Evolutionary conservation across 2,888 invertebrate genomes (phyloP).

Genomic region (Parapristionchus giblindavisi): DNA sequence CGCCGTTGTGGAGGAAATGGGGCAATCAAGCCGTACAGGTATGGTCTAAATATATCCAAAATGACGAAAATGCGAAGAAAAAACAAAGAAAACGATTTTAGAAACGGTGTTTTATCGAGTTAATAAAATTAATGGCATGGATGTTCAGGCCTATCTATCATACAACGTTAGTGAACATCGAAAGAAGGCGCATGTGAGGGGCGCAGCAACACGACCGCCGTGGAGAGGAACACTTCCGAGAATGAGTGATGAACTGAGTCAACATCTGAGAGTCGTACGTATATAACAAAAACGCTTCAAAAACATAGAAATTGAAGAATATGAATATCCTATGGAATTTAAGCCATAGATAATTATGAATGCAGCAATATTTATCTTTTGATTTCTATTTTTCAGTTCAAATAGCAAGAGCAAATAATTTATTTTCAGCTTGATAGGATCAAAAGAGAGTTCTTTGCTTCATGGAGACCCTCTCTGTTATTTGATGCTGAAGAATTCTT

Average conservation of each 20-base stretch:
- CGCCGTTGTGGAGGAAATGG: slow-evolving; percentile 28
- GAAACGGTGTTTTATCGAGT: too few species aligned
- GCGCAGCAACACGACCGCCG: slow-evolving; percentile 33
- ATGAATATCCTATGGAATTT: too few species aligned
- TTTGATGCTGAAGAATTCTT: slow-evolving; percentile 37
- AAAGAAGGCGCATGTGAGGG: too few species aligned
- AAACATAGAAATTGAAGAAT: not conserved
- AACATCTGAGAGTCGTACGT: slow-evolving; percentile 34
- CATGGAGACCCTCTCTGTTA: slow-evolving; percentile 21
- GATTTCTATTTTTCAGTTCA: too few species aligned
- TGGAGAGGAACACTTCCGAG: slow-evolving; percentile 32
- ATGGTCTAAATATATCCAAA: not conserved
- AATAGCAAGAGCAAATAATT: not conserved
- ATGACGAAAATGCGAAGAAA: too few species aligned
- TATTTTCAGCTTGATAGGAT: slow-evolving; percentile 16
- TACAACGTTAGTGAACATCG: too few species aligned
- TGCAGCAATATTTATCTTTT: too few species aligned
- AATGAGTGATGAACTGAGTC: slow-evolving; percentile 27
- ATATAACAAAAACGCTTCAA: not conserved
- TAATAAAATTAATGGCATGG: too few species aligned
- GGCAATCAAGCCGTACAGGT: slow-evolving; percentile 13
- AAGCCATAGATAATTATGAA: too few species aligned
- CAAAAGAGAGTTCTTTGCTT: slow-evolving; percentile 9
- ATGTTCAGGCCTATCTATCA: not conserved
- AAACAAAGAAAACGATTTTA: too few species aligned